phyloP scores from a whole-genome alignment of 53 echinoderm and acorn worm genomes.

The Antedon mediterranea region DNA sequence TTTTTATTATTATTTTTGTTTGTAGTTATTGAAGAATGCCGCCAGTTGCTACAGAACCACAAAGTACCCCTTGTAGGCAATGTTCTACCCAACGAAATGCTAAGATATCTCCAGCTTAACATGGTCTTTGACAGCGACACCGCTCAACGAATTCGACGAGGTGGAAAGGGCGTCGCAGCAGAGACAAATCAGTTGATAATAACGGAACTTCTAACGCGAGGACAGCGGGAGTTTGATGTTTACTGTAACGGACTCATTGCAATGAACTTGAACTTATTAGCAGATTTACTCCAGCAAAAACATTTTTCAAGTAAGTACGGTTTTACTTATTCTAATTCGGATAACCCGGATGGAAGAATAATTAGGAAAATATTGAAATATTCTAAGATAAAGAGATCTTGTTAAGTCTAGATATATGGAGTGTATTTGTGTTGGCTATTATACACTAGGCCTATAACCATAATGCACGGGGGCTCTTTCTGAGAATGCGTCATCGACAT shows the following conservation, averaged over 20 bases:
- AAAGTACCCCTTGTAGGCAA: slow-evolving; percentile 44
- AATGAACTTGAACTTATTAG: slow-evolving; percentile 56
- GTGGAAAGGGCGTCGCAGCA: slow-evolving; percentile 42
- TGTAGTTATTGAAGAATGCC: slow-evolving; percentile 60
- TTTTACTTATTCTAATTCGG: no score
- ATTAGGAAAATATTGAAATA: no score
- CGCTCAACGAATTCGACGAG: slow-evolving; percentile 47
- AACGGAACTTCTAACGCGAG: slow-evolving; percentile 53
- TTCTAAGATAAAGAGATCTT: no score
- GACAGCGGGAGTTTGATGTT: slow-evolving; percentile 73
- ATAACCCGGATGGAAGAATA: no score
- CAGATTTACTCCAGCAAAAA: slow-evolving; percentile 81
- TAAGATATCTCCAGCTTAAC: slow-evolving; percentile 53
- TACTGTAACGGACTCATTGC: slow-evolving; percentile 45
- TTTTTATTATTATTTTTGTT: slow-evolving; percentile 6
- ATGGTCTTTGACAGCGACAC: slow-evolving; percentile 62
- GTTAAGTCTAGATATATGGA: no score
- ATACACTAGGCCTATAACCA: no score
- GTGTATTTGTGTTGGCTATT: no score
- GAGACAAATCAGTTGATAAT: slow-evolving; percentile 64
- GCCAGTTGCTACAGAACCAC: slow-evolving; percentile 43
- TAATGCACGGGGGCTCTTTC: no score
- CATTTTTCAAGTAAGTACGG: slow-evolving; percentile 85
- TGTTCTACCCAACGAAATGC: slow-evolving; percentile 52
- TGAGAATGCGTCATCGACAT: no score